Base-by-base conservation (phyloP, 2,113 vertebrate genomes). In the Phyllostomus hastatus region DNA sequence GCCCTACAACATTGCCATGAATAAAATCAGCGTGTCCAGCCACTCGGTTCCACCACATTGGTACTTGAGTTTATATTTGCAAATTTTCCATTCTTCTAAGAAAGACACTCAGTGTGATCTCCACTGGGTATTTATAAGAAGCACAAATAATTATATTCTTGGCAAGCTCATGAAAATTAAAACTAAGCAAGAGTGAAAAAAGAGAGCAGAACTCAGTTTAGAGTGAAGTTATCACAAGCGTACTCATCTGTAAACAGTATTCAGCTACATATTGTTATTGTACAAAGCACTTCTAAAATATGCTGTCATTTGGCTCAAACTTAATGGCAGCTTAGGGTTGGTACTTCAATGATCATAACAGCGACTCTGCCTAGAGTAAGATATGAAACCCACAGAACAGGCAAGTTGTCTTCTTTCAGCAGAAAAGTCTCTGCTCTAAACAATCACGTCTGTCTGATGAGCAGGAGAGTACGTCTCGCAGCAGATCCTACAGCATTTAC, bases 391-490 rank as follows among this genome's bases (percentile, higher is more conserved):
- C 98, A 97, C 95, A 95, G 98, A 96, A 98, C 90, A 94, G 80
- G 97, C 92, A 98, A 98, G 85, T 95, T 97, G 69, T 96, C 78
- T 95, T 97, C 93, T 96, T 97, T 98, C 97, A 98, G 97, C 95
- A 98, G 97, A 92, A 97, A 96, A 98, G 95, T 46, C 97, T 96
- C 83, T 98, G 93, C 96, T 98, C 89, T 93, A 83, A 98, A 98
- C 26, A 98, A 95, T 90, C 95, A 84, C 94, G 92, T 84, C 61
- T 98, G 48, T 86, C 54, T 98, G 96, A 97, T 73, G 97, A 97
- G 92, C 67, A 97, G 88, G 89, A 78, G 81, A 59, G 0, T 72
- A 90, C 85, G 87, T 96, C 94, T 59, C 91, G 70, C 2, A 38
- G 67, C 90, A 96, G 48, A 80, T 95, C 92, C 92, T 83, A 76